Percentiles rank a stretch among this genome's conserved stretches.
phyloP scores from a whole-genome alignment of 1,140 invertebrate genomes.

The Condylostylus longicornis region DNA sequence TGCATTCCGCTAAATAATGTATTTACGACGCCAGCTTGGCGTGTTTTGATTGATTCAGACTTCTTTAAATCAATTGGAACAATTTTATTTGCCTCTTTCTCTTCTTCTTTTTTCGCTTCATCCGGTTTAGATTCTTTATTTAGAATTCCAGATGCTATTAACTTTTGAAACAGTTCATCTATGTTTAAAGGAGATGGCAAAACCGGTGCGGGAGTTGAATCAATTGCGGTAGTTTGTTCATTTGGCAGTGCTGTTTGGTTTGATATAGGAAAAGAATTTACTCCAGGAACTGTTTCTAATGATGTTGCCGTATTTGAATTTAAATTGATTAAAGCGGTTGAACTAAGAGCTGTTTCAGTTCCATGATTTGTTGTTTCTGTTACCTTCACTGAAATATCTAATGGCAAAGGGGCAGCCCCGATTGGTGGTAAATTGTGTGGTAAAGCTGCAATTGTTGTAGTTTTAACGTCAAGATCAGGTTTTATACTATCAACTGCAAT shows the following conservation, averaged over 20 bases:
- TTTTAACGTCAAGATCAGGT: background rate
- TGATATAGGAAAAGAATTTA: background rate
- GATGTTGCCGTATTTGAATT: background rate
- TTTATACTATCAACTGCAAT: background rate
- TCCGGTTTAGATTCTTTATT: conserved; percentile 19
- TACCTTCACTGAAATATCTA: background rate
- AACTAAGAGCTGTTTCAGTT: no score
- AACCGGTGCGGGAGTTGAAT: no score
- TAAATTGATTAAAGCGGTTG: no score
- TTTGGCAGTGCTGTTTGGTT: no score
- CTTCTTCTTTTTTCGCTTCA: conserved; percentile 17
- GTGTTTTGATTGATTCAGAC: conserved; percentile 59
- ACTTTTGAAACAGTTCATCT: conserved; percentile 64
- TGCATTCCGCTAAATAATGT: conserved; percentile 76
- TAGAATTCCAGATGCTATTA: conserved; percentile 73
- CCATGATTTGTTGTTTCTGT: background rate
- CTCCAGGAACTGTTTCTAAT: background rate
- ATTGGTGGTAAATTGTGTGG: background rate
- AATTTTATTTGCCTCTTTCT: conserved; percentile 30
- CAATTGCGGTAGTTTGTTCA: no score
- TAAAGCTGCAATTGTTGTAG: conserved; percentile 4
- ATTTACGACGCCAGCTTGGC: conserved; percentile 49
- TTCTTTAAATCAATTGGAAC: conserved; percentile 46
- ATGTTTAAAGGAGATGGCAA: conserved; percentile 44
- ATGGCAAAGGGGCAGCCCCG: background rate